phyloP scores from a whole-genome alignment of 2,797 vertebrate genomes.

The Spheniscus humboldti region DNA sequence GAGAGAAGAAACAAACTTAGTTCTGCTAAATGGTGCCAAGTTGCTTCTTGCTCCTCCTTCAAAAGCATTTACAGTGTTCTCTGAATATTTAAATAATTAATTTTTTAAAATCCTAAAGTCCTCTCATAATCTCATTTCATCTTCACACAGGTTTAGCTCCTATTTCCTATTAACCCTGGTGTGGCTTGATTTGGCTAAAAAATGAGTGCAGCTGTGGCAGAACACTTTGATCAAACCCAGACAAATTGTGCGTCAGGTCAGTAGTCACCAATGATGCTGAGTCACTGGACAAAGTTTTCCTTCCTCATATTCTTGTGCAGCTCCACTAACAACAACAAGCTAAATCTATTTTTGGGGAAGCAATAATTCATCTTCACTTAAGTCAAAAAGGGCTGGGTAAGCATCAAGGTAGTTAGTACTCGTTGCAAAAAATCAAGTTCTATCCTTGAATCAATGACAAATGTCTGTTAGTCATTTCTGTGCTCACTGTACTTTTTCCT shows the following conservation, averaged over 20 bases:
- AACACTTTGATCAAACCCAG: background rate
- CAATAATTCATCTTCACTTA: background rate
- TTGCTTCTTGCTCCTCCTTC: background rate
- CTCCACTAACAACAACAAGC: background rate
- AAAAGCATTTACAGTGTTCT: background rate
- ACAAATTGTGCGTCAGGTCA: background rate
- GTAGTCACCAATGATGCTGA: background rate
- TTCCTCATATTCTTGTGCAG: background rate
- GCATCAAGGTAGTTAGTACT: background rate
- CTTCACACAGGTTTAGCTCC: background rate
- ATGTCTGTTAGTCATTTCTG: background rate
- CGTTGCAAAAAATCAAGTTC: background rate
- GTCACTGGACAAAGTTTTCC: background rate
- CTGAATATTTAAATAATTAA: background rate
- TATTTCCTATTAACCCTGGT: background rate
- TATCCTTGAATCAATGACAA: background rate
- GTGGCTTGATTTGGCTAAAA: background rate
- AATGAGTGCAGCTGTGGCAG: background rate
- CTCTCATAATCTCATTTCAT: background rate
- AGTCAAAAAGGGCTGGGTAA: background rate
- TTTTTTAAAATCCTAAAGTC: background rate
- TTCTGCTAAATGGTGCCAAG: background rate
- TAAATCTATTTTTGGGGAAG: background rate
- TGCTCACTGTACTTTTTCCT: background rate
- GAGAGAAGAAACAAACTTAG: background rate